Base-by-base conservation (phyloP, 2,113 vertebrate genomes). In the Cervus canadensis region DNA sequence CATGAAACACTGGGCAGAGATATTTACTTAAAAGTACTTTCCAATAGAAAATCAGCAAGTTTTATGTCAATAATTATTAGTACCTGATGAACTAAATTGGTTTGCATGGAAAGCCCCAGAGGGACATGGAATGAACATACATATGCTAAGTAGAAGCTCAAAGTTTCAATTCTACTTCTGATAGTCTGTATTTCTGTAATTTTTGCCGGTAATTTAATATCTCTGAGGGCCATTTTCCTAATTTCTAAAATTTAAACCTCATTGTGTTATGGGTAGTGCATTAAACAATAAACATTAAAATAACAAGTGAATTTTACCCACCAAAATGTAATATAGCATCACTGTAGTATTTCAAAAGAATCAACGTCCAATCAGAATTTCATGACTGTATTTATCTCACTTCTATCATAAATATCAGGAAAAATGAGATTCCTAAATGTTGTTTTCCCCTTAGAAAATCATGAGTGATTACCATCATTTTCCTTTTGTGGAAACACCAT, bases 401-500 rank as follows among this genome's bases (percentile, higher is more conserved):
- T 92, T 84, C 60, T 94, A 89, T 26, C 48, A 67, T 36, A 93
- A 79, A 54, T 87, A 86, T 50, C 23, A 36, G 40, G 21, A 59
- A 87, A 95, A 97, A 94, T 95, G 56, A 97, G 54, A 90, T 88
- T 94, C 45, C 7, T 93, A 83, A 78, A 92, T 90, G 85, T 36
- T 71, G 33, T 57, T 89, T 79, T 57, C 56, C 19, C 8, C 52
- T 79, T 87, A 74, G 71, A 78, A 97, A 92, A 60, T 97, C 56
- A 89, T 81, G 59, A 90, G 50, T 5, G 81, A 97, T 97, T 92
- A 84, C 43, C 10, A 52, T 95, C 57, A 94, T 97, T 97, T 97
- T 60, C 95, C 57, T 93, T 98, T 97, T 97, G 64, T 93, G 64
- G 50, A 97, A 97, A 91, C 11, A 95, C 21, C n/a, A 56, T 91